phyloP scores from a whole-genome alignment of 2,888 invertebrate genomes.

The Conchocele bisecta region DNA sequence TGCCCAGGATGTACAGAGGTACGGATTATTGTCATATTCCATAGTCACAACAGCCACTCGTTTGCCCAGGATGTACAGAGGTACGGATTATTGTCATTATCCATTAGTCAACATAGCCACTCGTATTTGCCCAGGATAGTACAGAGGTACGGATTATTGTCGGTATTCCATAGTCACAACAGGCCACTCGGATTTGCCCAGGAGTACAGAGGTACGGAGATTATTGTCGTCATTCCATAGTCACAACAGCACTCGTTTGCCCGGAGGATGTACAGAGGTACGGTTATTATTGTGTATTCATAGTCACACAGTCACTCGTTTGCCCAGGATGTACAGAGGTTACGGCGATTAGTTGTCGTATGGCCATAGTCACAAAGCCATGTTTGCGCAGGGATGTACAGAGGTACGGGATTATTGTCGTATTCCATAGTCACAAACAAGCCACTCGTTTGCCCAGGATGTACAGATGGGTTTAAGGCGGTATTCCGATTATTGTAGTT shows the following conservation, averaged over 20 bases:
- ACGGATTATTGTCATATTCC: constrained; percentile 59
- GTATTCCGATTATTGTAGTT: no score
- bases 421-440: constrained; percentile 61
- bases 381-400: constrained; percentile 66
- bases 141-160: no score
- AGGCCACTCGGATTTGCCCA: no score
- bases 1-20: constrained; percentile 68
- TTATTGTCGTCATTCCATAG: no score
- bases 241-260: constrained; percentile 60
- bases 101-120: no score
- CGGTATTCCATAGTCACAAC: no score
- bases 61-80: constrained; percentile 65
- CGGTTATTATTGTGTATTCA: constrained; percentile 57
- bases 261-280: constrained; percentile 69
- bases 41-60: constrained; percentile 54
- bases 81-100: no score
- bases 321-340: constrained; percentile 68
- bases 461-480: no score
- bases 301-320: constrained; percentile 57
- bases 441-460: constrained; percentile 60
- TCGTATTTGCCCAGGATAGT: no score
- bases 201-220: no score
- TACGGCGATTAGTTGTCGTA: no score
- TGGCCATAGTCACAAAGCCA: constrained; percentile 59
- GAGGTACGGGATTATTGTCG: constrained; percentile 62